Conservation (phyloP, 2,113 vertebrate species). For the Mus pahari region DNA sequence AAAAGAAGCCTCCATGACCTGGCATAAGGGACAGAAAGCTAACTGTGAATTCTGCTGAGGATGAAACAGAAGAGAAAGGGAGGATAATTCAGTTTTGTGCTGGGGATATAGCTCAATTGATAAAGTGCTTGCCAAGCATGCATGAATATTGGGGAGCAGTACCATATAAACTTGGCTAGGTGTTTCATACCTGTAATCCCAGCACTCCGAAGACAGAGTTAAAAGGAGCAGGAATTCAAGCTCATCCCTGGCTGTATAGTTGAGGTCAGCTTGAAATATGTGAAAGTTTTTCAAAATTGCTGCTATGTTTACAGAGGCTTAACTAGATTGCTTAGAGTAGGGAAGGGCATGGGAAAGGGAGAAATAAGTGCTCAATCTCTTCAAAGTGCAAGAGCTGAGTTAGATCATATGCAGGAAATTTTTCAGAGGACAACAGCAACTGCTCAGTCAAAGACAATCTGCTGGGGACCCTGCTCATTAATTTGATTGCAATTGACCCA, state of each 20-base stretch:
- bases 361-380: neutral
- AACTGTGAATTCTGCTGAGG: neutral
- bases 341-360: neutral
- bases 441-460: neutral
- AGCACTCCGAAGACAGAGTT: neutral
- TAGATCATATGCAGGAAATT: neutral
- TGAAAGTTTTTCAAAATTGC: neutral
- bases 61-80: neutral
- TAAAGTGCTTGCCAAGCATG: neutral
- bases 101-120: neutral
- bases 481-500: constrained; percentile 47
- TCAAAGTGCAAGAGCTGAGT: neutral
- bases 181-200: neutral
- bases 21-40: neutral
- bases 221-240: neutral
- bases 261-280: neutral
- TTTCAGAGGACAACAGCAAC: neutral
- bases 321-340: neutral
- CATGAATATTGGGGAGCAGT: neutral
- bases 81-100: neutral
- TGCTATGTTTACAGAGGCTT: neutral
- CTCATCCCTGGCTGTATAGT: neutral
- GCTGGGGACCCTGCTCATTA: neutral
- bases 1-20: neutral
- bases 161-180: neutral